phyloP scores from a whole-genome alignment of 2,797 vertebrate species.

The Rhabdomys pumilio region DNA sequence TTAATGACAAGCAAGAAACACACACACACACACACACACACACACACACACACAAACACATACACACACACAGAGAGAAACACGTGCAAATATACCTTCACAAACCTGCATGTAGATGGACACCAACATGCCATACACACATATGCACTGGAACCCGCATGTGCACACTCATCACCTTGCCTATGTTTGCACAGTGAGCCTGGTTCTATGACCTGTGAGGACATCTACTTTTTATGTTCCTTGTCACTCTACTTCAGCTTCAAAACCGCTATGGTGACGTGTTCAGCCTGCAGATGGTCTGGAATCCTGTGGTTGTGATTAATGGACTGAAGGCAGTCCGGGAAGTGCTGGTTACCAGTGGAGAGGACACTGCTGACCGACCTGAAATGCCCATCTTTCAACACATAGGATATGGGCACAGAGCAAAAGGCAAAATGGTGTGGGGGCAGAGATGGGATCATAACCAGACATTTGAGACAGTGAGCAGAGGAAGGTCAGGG shows the following conservation, averaged over 20 bases:
- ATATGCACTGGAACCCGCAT: not conserved
- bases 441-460: not conserved
- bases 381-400: not conserved
- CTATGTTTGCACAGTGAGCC: not conserved
- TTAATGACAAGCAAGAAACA: not conserved
- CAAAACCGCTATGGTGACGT: conserved; percentile 82
- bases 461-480: not conserved
- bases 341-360: conserved; percentile 82
- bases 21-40: no score
- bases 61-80: no score
- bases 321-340: conserved; percentile 80
- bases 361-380: conserved; percentile 86
- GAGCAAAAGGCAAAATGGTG: conserved; percentile 79
- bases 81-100: no score
- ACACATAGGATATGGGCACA: not conserved
- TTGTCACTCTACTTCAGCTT: conserved; percentile 68
- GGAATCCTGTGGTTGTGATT: conserved; percentile 82
- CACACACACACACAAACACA: not conserved
- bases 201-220: not conserved
- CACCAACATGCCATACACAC: not conserved
- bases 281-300: conserved; percentile 84
- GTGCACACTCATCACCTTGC: not conserved
- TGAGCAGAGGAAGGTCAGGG: not conserved
- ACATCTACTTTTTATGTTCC: accelerated
- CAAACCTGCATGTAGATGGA: not conserved